Base-by-base conservation (phyloP, 2,113 vertebrate species). In the Perca flavescens region DNA sequence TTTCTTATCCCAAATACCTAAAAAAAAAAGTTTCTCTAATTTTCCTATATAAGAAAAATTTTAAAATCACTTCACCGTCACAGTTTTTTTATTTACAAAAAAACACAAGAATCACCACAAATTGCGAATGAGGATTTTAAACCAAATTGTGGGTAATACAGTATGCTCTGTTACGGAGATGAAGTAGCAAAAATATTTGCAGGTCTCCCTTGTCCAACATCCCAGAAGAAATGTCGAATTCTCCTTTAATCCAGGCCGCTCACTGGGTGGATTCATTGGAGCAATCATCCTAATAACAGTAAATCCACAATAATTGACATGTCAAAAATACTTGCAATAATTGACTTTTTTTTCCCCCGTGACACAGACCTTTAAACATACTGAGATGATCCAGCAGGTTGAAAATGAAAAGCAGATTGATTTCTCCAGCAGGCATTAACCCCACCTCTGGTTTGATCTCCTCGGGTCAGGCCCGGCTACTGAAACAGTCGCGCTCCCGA, bases 241-340 rank as follows among this genome's bases (percentile, higher is more conserved):
- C 50, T 74, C 69, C 83, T 92, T 80, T 87, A 89, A 88, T 88
- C 82, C 87, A 3, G 31, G 69, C 31, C 64, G 77, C 87, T 90
- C 87, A 88, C 67, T 66, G 71, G 86, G 79, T 65, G 74, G 80
- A 92, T 93, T 91, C 88, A 83, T 60, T 34, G 77, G 52, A 61
- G 88, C 88, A 90, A 93, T 91, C 86, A 88, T 85, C 81, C 83
- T 92, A 93, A 94, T 94, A 88, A 91, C 85, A 88, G 85, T 91
- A 93, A 94, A 94, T 92, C 89, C 89, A 53, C 80, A 75, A 86
- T 93, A 93, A 94, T 93, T 90, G 89, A 90, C 74, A 80, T 85
- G 78, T 92, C 86, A 89, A 88, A 93, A 92, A 92, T 71, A 75
- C 89, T 84, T 75, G 65, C 70, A 84, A 89, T 83, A 91, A 66